phyloP scores from a whole-genome alignment of 2,797 vertebrate species.

The Microchirus variegatus region DNA sequence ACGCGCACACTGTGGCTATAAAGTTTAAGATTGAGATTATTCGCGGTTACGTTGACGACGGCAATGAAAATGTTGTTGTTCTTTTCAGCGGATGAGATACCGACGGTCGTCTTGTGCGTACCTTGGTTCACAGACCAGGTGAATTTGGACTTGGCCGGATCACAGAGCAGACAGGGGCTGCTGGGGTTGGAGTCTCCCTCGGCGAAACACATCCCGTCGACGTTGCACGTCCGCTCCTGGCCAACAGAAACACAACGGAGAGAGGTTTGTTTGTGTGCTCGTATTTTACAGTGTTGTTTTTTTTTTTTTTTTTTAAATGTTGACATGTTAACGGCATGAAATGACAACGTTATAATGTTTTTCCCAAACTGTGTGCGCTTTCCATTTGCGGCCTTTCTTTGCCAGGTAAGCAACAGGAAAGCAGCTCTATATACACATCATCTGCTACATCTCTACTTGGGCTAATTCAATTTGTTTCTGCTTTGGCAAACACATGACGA shows the following conservation, averaged over 20 bases:
- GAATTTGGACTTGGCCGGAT: slow-evolving; percentile 79
- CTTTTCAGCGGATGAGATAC: background rate
- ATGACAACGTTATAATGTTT: background rate
- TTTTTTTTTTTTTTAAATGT: background rate
- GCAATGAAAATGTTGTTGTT: background rate
- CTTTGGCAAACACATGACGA: slow-evolving; percentile 16
- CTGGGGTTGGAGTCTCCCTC: slow-evolving; percentile 81
- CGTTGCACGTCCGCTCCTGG: slow-evolving; percentile 85
- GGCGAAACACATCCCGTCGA: slow-evolving; percentile 86
- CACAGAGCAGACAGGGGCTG: slow-evolving; percentile 85
- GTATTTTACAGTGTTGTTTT: slow-evolving; percentile 6
- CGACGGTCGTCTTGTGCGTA: slow-evolving; percentile 40
- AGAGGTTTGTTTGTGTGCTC: slow-evolving; percentile 8
- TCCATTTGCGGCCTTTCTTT: background rate
- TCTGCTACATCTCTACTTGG: slow-evolving; percentile 7
- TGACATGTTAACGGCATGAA: slow-evolving; percentile 3
- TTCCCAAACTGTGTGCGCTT: slow-evolving; percentile 7
- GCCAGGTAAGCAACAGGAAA: slow-evolving; percentile 33
- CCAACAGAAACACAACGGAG: slow-evolving; percentile 6
- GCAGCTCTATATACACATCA: slow-evolving; percentile 17
- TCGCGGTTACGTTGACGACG: background rate
- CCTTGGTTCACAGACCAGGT: slow-evolving; percentile 87
- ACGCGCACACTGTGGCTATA: too few relatives aligned
- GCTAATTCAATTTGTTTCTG: slow-evolving; percentile 31
- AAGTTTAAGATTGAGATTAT: background rate